A percentile compares a stretch with the other conserved stretches of the same genome.
phyloP scores from a whole-genome alignment of 2,888 invertebrate species.

The Thereva nobilitata region DNA sequence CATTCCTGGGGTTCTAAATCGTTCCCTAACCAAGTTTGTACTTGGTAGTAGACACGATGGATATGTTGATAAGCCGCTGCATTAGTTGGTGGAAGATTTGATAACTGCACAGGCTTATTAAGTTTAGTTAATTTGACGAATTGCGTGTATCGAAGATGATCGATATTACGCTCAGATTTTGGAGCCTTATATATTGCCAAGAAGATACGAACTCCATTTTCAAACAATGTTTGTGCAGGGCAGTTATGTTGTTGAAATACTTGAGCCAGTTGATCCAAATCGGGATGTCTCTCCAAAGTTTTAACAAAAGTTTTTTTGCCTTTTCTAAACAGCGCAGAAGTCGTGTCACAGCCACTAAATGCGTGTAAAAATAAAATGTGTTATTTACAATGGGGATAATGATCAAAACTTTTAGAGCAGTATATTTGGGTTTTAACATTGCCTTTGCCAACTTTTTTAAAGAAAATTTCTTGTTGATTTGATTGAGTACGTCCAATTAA shows the following conservation, averaged over 20 bases:
- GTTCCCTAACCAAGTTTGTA: too few relatives aligned
- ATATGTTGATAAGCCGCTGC: too few relatives aligned
- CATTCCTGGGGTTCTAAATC: too few relatives aligned
- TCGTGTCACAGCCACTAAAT: slow-evolving; percentile 15
- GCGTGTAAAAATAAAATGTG: slow-evolving; percentile 19
- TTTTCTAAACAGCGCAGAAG: slow-evolving; percentile 14
- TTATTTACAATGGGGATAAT: neutral
- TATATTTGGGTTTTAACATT: slow-evolving; percentile 34
- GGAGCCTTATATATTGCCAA: too few relatives aligned
- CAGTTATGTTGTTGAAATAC: slow-evolving; percentile 13
- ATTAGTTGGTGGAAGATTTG: too few relatives aligned
- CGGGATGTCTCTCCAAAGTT: neutral
- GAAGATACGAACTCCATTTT: too few relatives aligned
- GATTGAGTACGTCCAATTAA: slow-evolving; percentile 25
- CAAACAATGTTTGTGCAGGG: slow-evolving; percentile 13
- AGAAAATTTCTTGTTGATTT: slow-evolving; percentile 24
- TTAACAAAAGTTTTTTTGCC: slow-evolving; percentile 1
- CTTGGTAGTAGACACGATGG: too few relatives aligned
- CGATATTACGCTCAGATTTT: too few relatives aligned
- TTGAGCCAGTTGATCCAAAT: slow-evolving; percentile 13
- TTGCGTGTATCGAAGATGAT: too few relatives aligned
- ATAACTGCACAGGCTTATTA: too few relatives aligned
- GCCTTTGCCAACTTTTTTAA: slow-evolving; percentile 22
- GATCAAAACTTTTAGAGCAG: slow-evolving; percentile 22
- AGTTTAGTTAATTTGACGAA: too few relatives aligned